Percentiles rank a stretch among this genome's conserved stretches.
phyloP scores from a whole-genome alignment of 2,888 invertebrate genomes.

The Malthinus flaveolus region DNA sequence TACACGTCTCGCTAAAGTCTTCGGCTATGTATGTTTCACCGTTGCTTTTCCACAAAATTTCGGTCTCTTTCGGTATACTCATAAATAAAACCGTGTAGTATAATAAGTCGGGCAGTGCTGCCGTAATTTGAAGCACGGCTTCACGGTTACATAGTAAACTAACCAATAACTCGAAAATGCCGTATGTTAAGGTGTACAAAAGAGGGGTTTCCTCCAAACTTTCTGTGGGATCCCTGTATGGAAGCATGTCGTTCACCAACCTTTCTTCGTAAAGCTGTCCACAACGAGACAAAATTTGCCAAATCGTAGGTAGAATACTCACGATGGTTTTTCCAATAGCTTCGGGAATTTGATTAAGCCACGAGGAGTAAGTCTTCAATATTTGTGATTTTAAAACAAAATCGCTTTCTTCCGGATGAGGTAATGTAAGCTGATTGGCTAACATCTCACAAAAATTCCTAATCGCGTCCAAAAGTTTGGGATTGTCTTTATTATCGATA shows the following conservation, averaged over 20 bases:
- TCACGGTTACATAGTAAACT: conserved; percentile 18
- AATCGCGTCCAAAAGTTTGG: not conserved
- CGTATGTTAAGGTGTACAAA: conserved; percentile 23
- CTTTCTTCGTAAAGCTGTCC: conserved; percentile 27
- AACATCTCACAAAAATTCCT: conserved; percentile 26
- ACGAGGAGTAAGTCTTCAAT: conserved; percentile 20
- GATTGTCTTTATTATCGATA: conserved; percentile 3
- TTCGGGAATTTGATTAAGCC: conserved; percentile 21
- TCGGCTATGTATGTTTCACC: conserved; percentile 13
- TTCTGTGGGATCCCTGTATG: conserved; percentile 26
- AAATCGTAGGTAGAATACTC: conserved; percentile 26
- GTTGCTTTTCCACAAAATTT: conserved; percentile 27
- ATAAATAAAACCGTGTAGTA: conserved; percentile 30
- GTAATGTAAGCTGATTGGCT: conserved; percentile 24
- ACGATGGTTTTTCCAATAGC: conserved; percentile 17
- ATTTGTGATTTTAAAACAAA: conserved; percentile 29
- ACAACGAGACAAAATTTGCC: conserved; percentile 31
- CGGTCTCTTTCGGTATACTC: conserved; percentile 27
- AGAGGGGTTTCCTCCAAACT: conserved; percentile 18
- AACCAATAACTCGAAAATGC: conserved; percentile 26
- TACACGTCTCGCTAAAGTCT: conserved; percentile 9
- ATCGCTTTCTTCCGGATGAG: conserved; percentile 30
- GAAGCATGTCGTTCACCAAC: conserved; percentile 21
- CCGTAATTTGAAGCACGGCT: conserved; percentile 15
- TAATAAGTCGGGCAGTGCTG: conserved; percentile 28